These are phyloP conservation scores for Gnathonemus longibarbis DNA, from an alignment of 2,113 vertebrate species.

Conservation along the genomic window DNA sequence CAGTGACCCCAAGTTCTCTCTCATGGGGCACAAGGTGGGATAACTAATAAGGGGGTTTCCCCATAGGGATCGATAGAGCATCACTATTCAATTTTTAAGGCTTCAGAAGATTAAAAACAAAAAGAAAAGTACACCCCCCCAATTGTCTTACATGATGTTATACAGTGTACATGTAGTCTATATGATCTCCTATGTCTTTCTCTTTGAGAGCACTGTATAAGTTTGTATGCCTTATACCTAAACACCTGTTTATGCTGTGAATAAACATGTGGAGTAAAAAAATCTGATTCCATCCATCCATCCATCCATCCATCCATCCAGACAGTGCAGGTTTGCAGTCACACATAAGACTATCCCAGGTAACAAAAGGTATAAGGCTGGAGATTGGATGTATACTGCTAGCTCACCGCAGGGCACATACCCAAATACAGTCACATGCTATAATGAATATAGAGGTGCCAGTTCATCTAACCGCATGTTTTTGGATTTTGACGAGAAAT, in stretches of 20 bases:
- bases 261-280: neutral
- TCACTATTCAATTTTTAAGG: neutral
- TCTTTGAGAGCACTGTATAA: neutral
- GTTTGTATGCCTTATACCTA: neutral
- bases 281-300: neutral
- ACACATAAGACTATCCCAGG: neutral
- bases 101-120: neutral
- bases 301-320: neutral
- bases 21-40: too few relatives aligned
- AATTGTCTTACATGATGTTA: neutral
- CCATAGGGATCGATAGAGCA: neutral
- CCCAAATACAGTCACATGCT: neutral
- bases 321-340: neutral
- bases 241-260: neutral
- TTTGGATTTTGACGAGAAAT: neutral
- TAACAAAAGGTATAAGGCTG: neutral
- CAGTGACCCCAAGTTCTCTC: neutral
- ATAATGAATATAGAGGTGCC: neutral
- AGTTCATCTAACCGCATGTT: neutral
- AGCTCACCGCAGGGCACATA: neutral
- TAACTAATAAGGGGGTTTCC: too few relatives aligned
- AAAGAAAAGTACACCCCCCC: neutral
- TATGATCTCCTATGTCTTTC: neutral
- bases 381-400: neutral
- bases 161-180: neutral